Conservation (phyloP, 1,140 invertebrate genomes). For the Penaeus japonicus region DNA sequence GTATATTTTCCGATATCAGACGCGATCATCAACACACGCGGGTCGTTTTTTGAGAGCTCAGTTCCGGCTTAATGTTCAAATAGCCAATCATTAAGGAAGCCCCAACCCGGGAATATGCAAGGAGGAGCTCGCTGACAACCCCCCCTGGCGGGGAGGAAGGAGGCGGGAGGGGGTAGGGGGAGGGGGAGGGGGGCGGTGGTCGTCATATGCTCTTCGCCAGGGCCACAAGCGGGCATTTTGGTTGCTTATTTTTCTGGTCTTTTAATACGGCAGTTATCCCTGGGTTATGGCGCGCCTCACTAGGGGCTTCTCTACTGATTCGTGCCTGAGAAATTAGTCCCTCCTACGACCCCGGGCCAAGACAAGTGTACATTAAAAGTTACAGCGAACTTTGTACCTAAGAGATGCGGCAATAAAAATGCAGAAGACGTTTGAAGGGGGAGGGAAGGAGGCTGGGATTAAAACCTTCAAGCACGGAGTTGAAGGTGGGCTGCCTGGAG, state of each 20-base stretch:
- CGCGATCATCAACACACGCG: constrained; percentile 11
- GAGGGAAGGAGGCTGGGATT: background rate
- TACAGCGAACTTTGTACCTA: too few species aligned
- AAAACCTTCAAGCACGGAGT: too few species aligned
- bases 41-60: constrained; percentile 19
- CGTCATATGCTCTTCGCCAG: constrained; percentile 9
- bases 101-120: background rate
- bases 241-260: too few species aligned
- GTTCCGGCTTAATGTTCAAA: constrained; percentile 23
- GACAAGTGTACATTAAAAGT: too few species aligned
- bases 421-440: background rate
- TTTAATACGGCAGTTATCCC: too few species aligned
- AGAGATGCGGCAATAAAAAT: background rate
- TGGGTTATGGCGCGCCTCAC: too few species aligned
- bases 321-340: too few species aligned
- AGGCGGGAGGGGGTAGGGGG: background rate
- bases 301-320: too few species aligned
- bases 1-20: constrained; percentile 32
- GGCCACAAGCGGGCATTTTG: too few species aligned
- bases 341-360: too few species aligned
- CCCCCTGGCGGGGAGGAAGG: background rate
- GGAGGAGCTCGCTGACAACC: constrained; percentile 17
- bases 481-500: too few species aligned
- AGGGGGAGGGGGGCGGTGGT: background rate
- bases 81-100: constrained; percentile 30